Conservation (phyloP, 35 echinoderm and acorn worm genomes). For the Amphiura filiformis region DNA sequence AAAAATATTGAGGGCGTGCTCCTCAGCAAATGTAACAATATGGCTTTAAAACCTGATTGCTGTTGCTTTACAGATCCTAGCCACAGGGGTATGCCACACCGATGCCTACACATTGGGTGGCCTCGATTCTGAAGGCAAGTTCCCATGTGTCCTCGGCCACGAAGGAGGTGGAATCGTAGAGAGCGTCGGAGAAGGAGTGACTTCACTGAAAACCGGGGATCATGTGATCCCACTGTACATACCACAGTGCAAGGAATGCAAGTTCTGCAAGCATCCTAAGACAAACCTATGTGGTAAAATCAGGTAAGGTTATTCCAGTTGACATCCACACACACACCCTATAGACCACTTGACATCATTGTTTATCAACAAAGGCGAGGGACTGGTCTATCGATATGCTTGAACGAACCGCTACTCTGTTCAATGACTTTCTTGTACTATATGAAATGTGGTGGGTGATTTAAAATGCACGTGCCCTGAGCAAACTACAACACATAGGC, state of each 20-base stretch:
- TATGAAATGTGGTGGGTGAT: no score
- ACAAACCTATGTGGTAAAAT: slow-evolving; percentile 84
- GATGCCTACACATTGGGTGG: slow-evolving; percentile 93
- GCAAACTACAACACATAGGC: no score
- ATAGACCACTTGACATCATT: no score
- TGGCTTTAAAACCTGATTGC: no score
- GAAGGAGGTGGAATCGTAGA: slow-evolving; percentile 96
- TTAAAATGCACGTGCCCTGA: no score
- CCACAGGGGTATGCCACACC: slow-evolving; percentile 96
- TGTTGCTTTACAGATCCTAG: slow-evolving; percentile 53
- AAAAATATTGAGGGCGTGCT: no score
- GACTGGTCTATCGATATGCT: no score
- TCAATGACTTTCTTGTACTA: no score
- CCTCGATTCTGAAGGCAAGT: slow-evolving; percentile 74
- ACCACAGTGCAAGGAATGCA: slow-evolving; percentile 88
- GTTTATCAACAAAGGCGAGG: no score
- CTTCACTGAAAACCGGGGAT: slow-evolving; percentile 75
- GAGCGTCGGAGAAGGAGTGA: slow-evolving; percentile 88
- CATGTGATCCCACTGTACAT: slow-evolving; percentile 96
- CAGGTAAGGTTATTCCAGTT: slow-evolving; percentile 44
- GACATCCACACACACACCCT: not conserved
- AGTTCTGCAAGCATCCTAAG: slow-evolving; percentile 88
- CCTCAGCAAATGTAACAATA: no score
- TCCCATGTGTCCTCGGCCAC: slow-evolving; percentile 93
- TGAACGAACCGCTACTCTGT: no score